These are phyloP conservation scores for Ornithorhynchus anatinus DNA, from an alignment of 2,113 vertebrate genomes.

Conservation along the genomic window DNA sequence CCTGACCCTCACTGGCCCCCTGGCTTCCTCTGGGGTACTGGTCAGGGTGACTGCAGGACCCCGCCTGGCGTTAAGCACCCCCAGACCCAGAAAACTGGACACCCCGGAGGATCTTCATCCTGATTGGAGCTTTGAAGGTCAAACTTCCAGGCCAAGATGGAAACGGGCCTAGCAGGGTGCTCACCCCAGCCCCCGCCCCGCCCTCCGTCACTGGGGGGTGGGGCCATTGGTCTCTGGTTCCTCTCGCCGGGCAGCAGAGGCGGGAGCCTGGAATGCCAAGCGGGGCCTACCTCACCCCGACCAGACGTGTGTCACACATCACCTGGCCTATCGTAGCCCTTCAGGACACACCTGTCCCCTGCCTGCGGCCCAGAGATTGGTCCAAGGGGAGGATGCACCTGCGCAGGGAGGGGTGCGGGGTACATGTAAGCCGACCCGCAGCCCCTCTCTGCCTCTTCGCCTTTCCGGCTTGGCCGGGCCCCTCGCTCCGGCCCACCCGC, in stretches of 20 bases:
- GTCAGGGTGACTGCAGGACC: no score
- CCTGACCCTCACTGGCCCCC: fast-evolving
- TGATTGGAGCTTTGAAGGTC: background rate
- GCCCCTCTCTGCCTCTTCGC: constrained; percentile 86
- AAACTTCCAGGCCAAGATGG: background rate
- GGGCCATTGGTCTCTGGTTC: background rate
- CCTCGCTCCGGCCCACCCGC: constrained; percentile 5
- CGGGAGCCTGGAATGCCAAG: background rate
- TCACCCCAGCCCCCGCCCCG: fast-evolving
- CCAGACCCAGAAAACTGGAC: no score
- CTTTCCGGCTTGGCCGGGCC: constrained; percentile 68
- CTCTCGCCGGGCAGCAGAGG: background rate
- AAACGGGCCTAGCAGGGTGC: background rate
- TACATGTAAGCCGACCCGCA: constrained; percentile 95
- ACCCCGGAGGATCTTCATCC: background rate
- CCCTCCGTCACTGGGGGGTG: background rate
- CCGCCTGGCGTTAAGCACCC: no score
- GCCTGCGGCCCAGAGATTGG: constrained; percentile 85
- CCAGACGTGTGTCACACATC: background rate
- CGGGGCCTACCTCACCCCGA: background rate
- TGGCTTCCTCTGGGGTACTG: background rate
- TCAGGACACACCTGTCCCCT: constrained; percentile 90
- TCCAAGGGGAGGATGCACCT: constrained; percentile 87
- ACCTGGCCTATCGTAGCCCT: constrained; percentile 71
- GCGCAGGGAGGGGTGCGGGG: constrained; percentile 81